Evolutionary conservation across 2,113 vertebrate genomes (phyloP).

Genomic region (Ictidomys tridecemlineatus): DNA sequence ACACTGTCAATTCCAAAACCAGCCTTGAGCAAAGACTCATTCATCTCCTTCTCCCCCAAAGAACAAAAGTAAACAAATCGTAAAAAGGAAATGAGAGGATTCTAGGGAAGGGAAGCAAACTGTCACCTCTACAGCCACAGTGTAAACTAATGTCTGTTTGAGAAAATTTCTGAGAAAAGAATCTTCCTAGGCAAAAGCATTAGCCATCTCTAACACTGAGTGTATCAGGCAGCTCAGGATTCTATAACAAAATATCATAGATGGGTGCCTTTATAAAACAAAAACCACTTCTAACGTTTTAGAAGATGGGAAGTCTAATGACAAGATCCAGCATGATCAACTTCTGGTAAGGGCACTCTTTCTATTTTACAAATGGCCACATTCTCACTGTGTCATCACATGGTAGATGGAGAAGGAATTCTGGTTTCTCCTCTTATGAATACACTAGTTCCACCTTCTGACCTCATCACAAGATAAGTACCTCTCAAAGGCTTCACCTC

Average conservation of each 20-base stretch:
- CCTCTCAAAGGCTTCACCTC: no score
- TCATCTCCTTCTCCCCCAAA: not conserved
- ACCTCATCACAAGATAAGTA: no score
- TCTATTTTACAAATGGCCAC: no score
- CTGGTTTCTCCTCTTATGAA: no score
- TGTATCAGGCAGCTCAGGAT: not conserved
- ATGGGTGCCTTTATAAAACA: no score
- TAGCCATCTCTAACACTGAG: not conserved
- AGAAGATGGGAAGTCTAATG: not conserved
- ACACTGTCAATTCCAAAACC: not conserved
- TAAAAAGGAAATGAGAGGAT: not conserved
- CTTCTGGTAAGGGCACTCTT: no score
- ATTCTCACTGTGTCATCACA: no score
- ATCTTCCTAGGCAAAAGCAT: not conserved
- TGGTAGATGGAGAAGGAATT: no score
- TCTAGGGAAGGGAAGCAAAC: not conserved
- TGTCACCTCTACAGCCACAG: fast-evolving
- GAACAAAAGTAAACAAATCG: not conserved
- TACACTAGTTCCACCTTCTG: no score
- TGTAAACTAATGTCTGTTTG: not conserved
- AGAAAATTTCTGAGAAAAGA: not conserved
- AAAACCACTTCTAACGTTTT: not conserved
- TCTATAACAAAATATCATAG: no score
- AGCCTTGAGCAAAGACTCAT: not conserved
- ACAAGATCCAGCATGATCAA: no score